Evolutionary conservation across 2,888 invertebrate genomes (phyloP), one percentile per base, ranked within the genome.

Genomic region (Pristionchus mayeri): DNA sequence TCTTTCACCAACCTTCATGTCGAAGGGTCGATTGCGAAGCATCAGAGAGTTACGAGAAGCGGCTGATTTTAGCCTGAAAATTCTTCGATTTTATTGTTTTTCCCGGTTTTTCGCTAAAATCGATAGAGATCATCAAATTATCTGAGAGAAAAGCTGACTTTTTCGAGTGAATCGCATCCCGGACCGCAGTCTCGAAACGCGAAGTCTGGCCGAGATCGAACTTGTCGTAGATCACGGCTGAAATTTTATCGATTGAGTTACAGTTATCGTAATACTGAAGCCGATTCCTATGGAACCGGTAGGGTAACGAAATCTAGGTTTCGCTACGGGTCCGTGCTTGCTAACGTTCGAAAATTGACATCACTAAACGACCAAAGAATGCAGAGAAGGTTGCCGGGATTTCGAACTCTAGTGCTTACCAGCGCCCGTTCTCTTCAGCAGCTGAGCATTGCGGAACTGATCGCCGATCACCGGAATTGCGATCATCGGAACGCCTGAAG

Each of bases 191-290:
- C 57, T 80, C 80, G 57, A 80, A 80, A 1, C n/a, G n/a, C 11
- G 30, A 27, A 0, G 40, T n/a, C 27, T n/a, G 16, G 0, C 16
- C 21, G 54, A 80, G 80, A 24, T 37, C 54, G 24, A 80, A 80
- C 80, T 80, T 80, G 80, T 80, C n/a, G 80, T 30, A 80, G 80
- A 57, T 48, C 16, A 18, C 21, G 18, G 40, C 80, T 80, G 80
- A 54, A 57, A 30, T n/a, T n/a, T n/a, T n/a, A n/a, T n/a, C n/a
- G n/a, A n/a, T n/a, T n/a, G n/a, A n/a, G n/a, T n/a, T n/a, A n/a
- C n/a, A n/a, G n/a, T n/a, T n/a, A n/a, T n/a, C n/a, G n/a, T n/a
- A n/a, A n/a, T n/a, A n/a, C n/a, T n/a, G n/a, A n/a, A n/a, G n/a
- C n/a, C n/a, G n/a, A n/a, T n/a, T n/a, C n/a, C n/a, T n/a, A n/a